Percentiles rank a stretch among this genome's conserved stretches.
Conservation (phyloP, 1,140 invertebrate genomes). For the Aphaenogaster floridana region DNA sequence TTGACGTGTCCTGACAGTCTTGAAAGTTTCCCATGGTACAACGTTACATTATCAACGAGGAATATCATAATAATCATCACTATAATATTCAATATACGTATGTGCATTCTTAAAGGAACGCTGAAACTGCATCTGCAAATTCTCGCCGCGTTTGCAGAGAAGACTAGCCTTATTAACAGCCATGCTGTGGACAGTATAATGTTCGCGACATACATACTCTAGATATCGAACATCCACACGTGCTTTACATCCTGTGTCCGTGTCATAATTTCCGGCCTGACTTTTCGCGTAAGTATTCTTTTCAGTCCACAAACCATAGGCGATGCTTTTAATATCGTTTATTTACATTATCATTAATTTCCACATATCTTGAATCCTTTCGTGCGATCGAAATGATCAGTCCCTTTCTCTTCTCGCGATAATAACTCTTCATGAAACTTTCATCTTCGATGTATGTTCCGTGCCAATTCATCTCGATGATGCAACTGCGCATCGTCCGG, state of each 20-base stretch:
- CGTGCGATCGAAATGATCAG: not conserved
- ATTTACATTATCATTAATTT: not conserved
- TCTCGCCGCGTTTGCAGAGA: not conserved
- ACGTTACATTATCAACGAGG: not conserved
- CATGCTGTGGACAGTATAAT: slow-evolving; percentile 10
- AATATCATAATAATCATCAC: not conserved
- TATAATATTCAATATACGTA: slow-evolving; percentile 5
- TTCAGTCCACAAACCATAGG: not conserved
- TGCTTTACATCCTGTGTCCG: not conserved
- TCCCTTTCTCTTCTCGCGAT: not conserved
- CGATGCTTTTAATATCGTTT: not conserved
- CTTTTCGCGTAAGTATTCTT: not conserved
- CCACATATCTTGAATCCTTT: not conserved
- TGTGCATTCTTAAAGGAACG: not conserved
- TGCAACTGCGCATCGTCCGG: not conserved
- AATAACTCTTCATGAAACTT: not conserved
- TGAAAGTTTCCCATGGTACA: not conserved
- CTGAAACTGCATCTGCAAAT: not conserved
- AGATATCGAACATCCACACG: not conserved
- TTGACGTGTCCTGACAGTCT: not conserved
- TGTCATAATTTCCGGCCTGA: not conserved
- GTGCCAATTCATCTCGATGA: not conserved
- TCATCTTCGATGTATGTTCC: too few relatives aligned
- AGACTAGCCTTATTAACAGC: slow-evolving; percentile 42
- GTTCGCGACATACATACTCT: not conserved